Evolutionary conservation across 2,888 invertebrate genomes (phyloP).

Genomic region (Pollenia amentaria): DNA sequence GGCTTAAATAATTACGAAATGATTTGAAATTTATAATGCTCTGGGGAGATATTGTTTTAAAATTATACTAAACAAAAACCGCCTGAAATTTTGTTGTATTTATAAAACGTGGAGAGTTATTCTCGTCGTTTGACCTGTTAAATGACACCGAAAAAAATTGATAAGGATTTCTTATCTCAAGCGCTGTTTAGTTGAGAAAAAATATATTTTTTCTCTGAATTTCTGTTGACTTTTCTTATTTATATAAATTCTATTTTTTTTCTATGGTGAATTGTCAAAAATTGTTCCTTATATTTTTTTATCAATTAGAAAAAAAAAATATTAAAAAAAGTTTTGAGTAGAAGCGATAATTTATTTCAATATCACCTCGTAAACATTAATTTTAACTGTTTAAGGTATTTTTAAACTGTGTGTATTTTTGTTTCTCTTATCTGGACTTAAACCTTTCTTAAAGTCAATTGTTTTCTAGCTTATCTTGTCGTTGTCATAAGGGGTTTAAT

Average conservation of each 20-base stretch:
- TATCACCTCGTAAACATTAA: constrained; percentile 6
- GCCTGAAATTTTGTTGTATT: constrained; percentile 10
- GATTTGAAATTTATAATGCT: constrained; percentile 46
- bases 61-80: neutral
- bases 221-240: constrained; percentile 23
- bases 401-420: neutral
- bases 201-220: neutral
- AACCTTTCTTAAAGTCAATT: neutral
- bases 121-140: constrained; percentile 44
- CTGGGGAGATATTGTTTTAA: constrained; percentile 1
- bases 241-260: constrained; percentile 13
- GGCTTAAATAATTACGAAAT: constrained; percentile 55
- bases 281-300: neutral
- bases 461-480: neutral
- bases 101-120: constrained; percentile 50
- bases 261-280: constrained; percentile 20
- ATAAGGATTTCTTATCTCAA: constrained; percentile 63
- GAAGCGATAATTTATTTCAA: constrained; percentile 4
- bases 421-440: neutral
- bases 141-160: constrained; percentile 41
- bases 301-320: neutral
- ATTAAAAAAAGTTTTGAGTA: constrained; percentile 18
- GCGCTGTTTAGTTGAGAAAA: constrained; percentile 21
- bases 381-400: neutral
- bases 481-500: no score